Base-by-base conservation (phyloP, 1,140 invertebrate species). In the Vollenhovia emeryi region DNA sequence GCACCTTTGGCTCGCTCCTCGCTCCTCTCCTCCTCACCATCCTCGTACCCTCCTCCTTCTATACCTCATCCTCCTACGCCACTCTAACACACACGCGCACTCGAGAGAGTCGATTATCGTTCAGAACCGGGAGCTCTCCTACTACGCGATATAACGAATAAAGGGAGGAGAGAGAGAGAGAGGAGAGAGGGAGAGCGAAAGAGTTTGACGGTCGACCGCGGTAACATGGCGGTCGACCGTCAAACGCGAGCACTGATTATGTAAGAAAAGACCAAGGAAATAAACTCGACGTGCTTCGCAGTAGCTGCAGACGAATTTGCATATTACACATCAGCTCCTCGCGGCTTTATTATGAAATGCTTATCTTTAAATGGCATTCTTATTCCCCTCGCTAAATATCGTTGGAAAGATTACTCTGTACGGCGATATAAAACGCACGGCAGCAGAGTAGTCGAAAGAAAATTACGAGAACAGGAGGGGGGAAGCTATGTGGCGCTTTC, bases 71-170 rank as follows among this genome's bases (percentile, higher is more conserved):
- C 75, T 82, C 66, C 78, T 82, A 82, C 78, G 66, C 78, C 66
- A 57, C 66, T 36, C 62, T 4, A 45, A 66, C n/a, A 82, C 48
- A 79, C 62, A 59, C 62, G 66, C 66, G 66, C 78, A 57, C 24
- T 55, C 57, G 64, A 71, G 78, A 82, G 78, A 88, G 88, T 89
- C 88, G 88, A 89, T 89, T 89, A 89, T 86, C 78, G 73, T 71
- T 84, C 62, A 73, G 57, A 85, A 88, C 59, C 86, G 21, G 82
- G 87, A 73, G 73, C 52, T 55, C 80, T 88, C 60, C 84, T 71
- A 71, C 80, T 68, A 84, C 60, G 74, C 68, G 83, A 69, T 85
- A 48, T 48, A 60, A n/a, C n/a, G 69, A 60, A 60, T 24, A 15
- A 9, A 86, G 13, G 52, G 76, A 85, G 33, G 24, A 82, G 11